Evolutionary conservation across 1,140 invertebrate species (phyloP).

Genomic region (Drosophila orosa): DNA sequence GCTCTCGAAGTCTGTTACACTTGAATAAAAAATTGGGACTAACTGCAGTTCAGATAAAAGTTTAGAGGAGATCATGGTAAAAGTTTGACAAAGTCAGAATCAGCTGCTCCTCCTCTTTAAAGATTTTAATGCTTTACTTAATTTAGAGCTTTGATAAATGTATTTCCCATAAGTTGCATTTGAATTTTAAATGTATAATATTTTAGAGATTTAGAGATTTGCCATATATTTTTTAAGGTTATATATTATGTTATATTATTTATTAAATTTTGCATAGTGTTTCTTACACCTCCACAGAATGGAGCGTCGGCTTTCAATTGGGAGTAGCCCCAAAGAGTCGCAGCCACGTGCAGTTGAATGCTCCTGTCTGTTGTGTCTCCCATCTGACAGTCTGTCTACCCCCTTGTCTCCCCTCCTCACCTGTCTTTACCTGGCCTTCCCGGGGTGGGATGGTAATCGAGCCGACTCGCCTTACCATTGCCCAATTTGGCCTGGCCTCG

Average conservation of each 20-base stretch:
- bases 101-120: background rate
- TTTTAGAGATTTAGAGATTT: conserved; percentile 15
- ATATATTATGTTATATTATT: too few species aligned
- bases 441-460: conserved; percentile 49
- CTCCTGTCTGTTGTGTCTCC: conserved; percentile 19
- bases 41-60: too few species aligned
- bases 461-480: conserved; percentile 34
- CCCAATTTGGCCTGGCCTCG: conserved; percentile 29
- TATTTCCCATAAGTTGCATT: too few species aligned
- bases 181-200: background rate
- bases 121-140: too few species aligned
- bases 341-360: conserved; percentile 45
- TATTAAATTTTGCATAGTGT: conserved; percentile 15
- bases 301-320: conserved; percentile 33
- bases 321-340: conserved; percentile 24
- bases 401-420: background rate
- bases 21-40: background rate
- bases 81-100: background rate
- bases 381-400: conserved; percentile 21
- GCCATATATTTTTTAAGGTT: background rate
- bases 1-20: conserved; percentile 16
- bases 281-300: conserved; percentile 3
- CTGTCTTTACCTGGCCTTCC: background rate
- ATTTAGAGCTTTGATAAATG: too few species aligned
- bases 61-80: background rate